Conservation (phyloP, 2,888 invertebrate species). For the Neelides folsomi region DNA sequence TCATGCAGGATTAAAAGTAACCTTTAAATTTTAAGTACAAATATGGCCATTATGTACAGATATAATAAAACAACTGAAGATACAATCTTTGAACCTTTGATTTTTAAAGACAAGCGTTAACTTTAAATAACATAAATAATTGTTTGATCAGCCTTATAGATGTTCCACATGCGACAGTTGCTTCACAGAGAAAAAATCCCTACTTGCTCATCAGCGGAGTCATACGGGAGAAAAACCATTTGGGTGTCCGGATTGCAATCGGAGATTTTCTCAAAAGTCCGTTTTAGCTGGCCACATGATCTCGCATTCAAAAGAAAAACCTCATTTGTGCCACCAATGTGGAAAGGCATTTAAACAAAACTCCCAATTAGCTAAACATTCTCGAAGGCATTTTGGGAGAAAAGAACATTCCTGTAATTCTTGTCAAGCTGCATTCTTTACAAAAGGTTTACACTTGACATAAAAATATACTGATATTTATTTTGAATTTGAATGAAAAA, state of each 20-base stretch:
- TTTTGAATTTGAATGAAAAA: no score
- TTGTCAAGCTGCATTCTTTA: conserved; percentile 13
- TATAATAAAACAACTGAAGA: no score
- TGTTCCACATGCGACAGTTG: conserved; percentile 13
- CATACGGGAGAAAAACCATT: conserved; percentile 15
- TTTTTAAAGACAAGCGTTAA: no score
- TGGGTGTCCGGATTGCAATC: conserved; percentile 8
- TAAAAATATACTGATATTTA: background rate
- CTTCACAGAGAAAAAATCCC: conserved; percentile 14
- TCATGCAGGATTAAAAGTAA: conserved; percentile 13
- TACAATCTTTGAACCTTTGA: no score
- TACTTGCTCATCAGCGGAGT: conserved; percentile 9
- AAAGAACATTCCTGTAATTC: conserved; percentile 10
- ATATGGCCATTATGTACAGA: no score
- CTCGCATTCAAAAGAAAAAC: conserved; percentile 8
- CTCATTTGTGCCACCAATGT: conserved; percentile 13
- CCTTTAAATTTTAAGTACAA: no score
- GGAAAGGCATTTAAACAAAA: conserved; percentile 13
- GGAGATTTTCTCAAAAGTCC: conserved; percentile 6
- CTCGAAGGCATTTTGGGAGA: conserved; percentile 11
- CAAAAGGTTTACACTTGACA: conserved; percentile 7
- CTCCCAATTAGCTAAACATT: conserved; percentile 9
- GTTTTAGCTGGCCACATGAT: conserved; percentile 10
- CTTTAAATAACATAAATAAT: no score
- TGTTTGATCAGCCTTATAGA: conserved; percentile 6